A percentile compares a stretch with the other conserved stretches of the same genome.
These are phyloP conservation scores for Drosophila yooni DNA, from an alignment of 2,888 invertebrate species.

Conservation along the genomic window DNA sequence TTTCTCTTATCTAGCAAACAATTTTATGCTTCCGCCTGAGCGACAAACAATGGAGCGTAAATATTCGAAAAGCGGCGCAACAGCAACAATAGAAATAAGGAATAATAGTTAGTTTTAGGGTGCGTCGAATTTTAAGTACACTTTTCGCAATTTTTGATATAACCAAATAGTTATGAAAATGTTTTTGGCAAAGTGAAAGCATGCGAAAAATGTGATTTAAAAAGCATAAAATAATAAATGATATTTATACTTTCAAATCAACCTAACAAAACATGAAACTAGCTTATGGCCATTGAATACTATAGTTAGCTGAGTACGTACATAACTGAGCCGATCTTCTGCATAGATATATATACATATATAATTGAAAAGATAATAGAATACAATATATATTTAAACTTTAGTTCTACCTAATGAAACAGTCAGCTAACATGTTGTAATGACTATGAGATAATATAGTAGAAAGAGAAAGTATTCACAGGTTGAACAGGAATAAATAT, in stretches of 20 bases:
- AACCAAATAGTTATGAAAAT: neutral
- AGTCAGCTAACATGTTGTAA: neutral
- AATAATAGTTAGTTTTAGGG: slow-evolving; percentile 25
- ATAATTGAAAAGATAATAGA: neutral
- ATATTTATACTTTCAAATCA: no score
- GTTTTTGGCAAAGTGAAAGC: neutral
- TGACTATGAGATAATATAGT: neutral
- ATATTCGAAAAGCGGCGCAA: slow-evolving; percentile 74
- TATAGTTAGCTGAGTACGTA: neutral
- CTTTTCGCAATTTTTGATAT: slow-evolving; percentile 6
- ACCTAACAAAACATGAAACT: neutral
- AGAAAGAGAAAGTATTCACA: neutral
- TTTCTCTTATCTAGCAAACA: slow-evolving; percentile 76
- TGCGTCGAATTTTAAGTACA: slow-evolving; percentile 36
- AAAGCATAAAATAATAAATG: neutral
- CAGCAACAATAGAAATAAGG: slow-evolving; percentile 57
- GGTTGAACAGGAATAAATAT: neutral
- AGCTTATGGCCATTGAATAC: neutral
- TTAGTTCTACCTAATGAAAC: neutral
- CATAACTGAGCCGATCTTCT: neutral
- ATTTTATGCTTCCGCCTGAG: slow-evolving; percentile 81
- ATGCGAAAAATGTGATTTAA: neutral
- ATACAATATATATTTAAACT: neutral
- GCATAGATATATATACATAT: neutral
- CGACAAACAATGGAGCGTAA: slow-evolving; percentile 82